phyloP scores from a whole-genome alignment of 2,888 invertebrate species.

The Amiota mariae region DNA sequence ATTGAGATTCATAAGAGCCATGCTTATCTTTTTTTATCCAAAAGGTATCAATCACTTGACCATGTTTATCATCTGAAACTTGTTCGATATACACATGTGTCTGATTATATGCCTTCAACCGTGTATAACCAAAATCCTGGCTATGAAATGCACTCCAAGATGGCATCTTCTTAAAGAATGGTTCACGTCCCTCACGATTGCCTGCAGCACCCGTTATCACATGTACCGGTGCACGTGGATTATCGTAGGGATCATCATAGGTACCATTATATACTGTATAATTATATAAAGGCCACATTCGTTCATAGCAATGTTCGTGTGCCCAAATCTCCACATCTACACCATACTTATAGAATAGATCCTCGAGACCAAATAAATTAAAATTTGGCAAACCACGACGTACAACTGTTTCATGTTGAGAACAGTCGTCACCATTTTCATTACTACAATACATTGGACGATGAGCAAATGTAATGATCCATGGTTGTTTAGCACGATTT shows the following conservation, averaged over 20 bases:
- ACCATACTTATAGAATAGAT: constrained; percentile 88
- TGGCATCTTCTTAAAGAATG: constrained; percentile 77
- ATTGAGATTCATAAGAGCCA: constrained; percentile 51
- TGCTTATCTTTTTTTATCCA: constrained; percentile 79
- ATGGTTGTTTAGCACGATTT: constrained; percentile 83
- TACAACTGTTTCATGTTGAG: constrained; percentile 78
- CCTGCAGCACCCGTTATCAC: constrained; percentile 92
- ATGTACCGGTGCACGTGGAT: constrained; percentile 90
- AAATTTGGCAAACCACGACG: constrained; percentile 80
- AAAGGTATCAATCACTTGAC: constrained; percentile 80
- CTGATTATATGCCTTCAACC: constrained; percentile 84
- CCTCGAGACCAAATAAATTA: constrained; percentile 84
- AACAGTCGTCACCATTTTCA: constrained; percentile 86
- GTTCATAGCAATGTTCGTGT: constrained; percentile 98
- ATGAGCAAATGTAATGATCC: constrained; percentile 89
- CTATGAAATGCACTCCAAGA: constrained; percentile 90
- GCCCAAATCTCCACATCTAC: constrained; percentile 97
- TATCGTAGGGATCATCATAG: constrained; percentile 74
- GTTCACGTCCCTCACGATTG: constrained; percentile 88
- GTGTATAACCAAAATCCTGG: constrained; percentile 93
- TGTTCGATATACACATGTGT: constrained; percentile 94
- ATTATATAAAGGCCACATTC: constrained; percentile 95
- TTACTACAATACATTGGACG: constrained; percentile 95
- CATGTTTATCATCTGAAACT: constrained; percentile 83
- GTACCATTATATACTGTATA: constrained; percentile 81